Conservation (phyloP, 2,888 invertebrate genomes). For the Zygothrica quintamaculata region DNA sequence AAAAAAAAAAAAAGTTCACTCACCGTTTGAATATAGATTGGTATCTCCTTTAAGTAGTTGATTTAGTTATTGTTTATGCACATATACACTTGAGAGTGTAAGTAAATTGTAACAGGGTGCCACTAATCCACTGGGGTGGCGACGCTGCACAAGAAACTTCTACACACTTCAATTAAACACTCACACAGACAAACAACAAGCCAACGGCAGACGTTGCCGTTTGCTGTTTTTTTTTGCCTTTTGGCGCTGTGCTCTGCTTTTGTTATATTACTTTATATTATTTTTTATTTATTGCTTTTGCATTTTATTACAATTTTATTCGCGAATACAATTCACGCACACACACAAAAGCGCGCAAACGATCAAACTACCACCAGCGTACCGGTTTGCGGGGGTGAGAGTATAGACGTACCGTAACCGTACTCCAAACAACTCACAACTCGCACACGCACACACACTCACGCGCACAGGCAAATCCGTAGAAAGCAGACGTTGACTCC, state of each 20-base stretch:
- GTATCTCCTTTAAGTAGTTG: slow-evolving; percentile 3
- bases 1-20: no score
- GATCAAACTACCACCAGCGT: slow-evolving; percentile 56
- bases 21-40: slow-evolving; percentile 47
- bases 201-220: slow-evolving; percentile 36
- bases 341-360: slow-evolving; percentile 36
- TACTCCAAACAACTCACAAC: slow-evolving; percentile 58
- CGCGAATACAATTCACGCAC: slow-evolving; percentile 21
- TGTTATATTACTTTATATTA: slow-evolving; percentile 35
- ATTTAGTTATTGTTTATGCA: slow-evolving; percentile 34
- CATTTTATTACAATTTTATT: slow-evolving; percentile 54
- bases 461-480: slow-evolving; percentile 43
- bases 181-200: slow-evolving; percentile 26
- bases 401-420: slow-evolving; percentile 56
- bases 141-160: slow-evolving; percentile 63
- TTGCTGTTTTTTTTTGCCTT: slow-evolving; percentile 28
- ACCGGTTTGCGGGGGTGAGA: slow-evolving; percentile 75
- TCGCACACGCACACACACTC: no score
- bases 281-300: slow-evolving; percentile 52
- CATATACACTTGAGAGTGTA: slow-evolving; percentile 46
- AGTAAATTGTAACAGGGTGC: slow-evolving; percentile 71
- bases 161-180: slow-evolving; percentile 46
- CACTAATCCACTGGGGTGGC: slow-evolving; percentile 84
- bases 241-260: slow-evolving; percentile 67
- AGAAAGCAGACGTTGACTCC: slow-evolving; percentile 47